Evolutionary conservation across 2,797 vertebrate genomes (phyloP).

Genomic region (Bradypodion ventrale): DNA sequence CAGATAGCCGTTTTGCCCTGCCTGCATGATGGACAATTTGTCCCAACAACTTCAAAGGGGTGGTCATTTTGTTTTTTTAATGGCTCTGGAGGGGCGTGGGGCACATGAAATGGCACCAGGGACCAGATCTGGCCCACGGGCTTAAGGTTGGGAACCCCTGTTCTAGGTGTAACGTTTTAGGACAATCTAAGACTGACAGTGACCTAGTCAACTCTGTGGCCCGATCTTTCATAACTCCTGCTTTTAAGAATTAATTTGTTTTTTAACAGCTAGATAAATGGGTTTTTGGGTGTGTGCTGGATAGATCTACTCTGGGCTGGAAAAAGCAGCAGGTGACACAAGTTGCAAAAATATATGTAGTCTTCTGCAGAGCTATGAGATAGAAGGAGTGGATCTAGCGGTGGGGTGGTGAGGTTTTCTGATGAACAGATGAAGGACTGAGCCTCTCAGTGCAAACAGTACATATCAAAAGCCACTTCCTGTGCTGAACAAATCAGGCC

Average conservation of each 20-base stretch:
- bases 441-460: not conserved
- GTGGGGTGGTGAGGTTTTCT: not conserved
- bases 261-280: not conserved
- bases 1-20: too few relatives aligned
- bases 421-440: not conserved
- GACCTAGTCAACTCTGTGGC: slow-evolving; percentile 7
- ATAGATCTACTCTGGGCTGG: not conserved
- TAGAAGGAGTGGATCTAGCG: not conserved
- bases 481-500: not conserved
- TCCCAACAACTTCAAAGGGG: too few relatives aligned
- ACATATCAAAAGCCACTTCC: not conserved
- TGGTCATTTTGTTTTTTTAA: too few relatives aligned
- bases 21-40: too few relatives aligned
- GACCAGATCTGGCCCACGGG: too few relatives aligned
- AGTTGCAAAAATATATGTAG: not conserved
- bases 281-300: rapidly evolving
- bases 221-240: not conserved
- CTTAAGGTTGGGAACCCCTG: too few relatives aligned
- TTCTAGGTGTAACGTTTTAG: slow-evolving; percentile 26
- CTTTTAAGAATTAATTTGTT: slow-evolving; percentile 1
- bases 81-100: too few relatives aligned
- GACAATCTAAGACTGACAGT: slow-evolving; percentile 46
- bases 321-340: not conserved
- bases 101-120: too few relatives aligned
- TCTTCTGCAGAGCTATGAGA: not conserved